Conservation (phyloP, 2,888 invertebrate species). For the Melangyna quadrimaculata region DNA sequence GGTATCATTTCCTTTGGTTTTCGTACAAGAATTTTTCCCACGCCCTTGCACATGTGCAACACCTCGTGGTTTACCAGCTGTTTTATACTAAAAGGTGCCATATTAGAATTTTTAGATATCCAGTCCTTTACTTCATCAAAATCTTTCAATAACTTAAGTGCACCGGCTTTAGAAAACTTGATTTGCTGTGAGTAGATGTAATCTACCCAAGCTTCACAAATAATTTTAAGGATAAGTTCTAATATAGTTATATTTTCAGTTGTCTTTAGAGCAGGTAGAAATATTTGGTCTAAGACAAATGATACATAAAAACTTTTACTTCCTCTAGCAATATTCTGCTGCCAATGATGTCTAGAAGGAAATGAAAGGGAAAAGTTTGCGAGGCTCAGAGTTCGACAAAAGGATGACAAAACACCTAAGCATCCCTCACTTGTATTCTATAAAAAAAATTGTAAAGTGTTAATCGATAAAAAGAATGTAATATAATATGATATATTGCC, state of each 20-base stretch:
- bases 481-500: too few species aligned
- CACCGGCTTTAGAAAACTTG: conserved; percentile 91
- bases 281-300: conserved; percentile 88
- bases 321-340: conserved; percentile 77
- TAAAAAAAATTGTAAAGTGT: conserved; percentile 69
- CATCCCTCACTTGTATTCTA: conserved; percentile 88
- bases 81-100: conserved; percentile 82
- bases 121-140: conserved; percentile 90
- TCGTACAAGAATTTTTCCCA: conserved; percentile 89
- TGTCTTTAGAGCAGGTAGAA: conserved; percentile 89
- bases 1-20: conserved; percentile 92
- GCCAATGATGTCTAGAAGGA: conserved; percentile 87
- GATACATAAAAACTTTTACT: conserved; percentile 86
- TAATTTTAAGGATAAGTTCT: conserved; percentile 89
- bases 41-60: conserved; percentile 89
- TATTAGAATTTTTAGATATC: conserved; percentile 85
- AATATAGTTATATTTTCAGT: conserved; percentile 88
- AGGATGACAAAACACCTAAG: conserved; percentile 86
- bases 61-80: conserved; percentile 82
- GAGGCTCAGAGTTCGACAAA: conserved; percentile 89
- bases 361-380: conserved; percentile 92
- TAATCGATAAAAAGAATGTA: too few species aligned
- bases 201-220: conserved; percentile 94
- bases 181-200: conserved; percentile 91
- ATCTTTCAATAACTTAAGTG: conserved; percentile 89